These are phyloP conservation scores for Strix occidentalis DNA, from an alignment of 2,797 vertebrate species.

Conservation along the genomic window DNA sequence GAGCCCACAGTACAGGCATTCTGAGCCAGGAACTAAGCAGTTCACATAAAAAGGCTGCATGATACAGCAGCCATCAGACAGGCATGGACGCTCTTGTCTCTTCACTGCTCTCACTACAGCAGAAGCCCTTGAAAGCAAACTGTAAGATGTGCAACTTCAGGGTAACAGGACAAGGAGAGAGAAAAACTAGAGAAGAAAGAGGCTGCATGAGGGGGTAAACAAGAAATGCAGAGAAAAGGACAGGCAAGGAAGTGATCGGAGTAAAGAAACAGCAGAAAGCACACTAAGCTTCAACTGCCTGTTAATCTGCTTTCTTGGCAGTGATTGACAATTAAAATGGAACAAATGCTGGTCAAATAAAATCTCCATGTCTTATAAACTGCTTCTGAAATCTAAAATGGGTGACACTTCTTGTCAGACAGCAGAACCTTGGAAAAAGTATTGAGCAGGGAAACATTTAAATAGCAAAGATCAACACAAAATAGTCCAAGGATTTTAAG, in stretches of 20 bases:
- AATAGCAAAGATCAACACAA: slow-evolving; percentile 11
- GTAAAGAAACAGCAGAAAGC: neutral
- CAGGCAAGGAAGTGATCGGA: neutral
- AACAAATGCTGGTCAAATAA: neutral
- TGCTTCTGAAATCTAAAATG: neutral
- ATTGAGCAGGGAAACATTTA: neutral
- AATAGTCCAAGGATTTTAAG: neutral
- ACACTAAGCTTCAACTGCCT: neutral
- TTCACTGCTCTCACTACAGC: neutral
- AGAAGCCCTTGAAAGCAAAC: neutral
- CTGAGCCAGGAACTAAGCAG: neutral
- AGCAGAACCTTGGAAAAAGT: slow-evolving; percentile 12
- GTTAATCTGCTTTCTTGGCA: neutral
- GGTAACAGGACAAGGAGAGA: neutral
- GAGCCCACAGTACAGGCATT: neutral
- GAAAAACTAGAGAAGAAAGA: neutral
- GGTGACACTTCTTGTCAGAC: neutral
- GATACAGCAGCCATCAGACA: neutral
- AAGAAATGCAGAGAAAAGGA: slow-evolving; percentile 3
- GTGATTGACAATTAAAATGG: neutral
- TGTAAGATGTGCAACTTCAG: neutral
- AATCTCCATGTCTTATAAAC: neutral
- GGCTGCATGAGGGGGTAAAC: neutral
- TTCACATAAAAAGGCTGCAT: accelerated
- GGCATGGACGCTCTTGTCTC: neutral